These are phyloP conservation scores for Epistrophe grossulariae DNA, from an alignment of 2,888 invertebrate genomes.

Conservation along the genomic window DNA sequence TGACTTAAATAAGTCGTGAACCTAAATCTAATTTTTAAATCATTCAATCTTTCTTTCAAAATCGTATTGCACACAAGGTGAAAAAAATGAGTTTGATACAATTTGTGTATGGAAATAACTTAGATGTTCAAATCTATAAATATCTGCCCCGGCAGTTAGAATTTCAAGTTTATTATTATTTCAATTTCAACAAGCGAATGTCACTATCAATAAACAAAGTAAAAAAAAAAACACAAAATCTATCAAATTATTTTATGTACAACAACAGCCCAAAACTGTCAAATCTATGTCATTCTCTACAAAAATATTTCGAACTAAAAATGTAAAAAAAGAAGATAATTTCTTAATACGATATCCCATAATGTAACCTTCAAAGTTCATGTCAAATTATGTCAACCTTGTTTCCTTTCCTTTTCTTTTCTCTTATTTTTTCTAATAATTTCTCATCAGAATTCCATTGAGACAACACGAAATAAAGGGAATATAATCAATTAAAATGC, in stretches of 20 bases:
- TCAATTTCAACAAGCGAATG: not conserved
- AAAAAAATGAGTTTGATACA: not conserved
- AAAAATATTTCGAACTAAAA: not conserved
- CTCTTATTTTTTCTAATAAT: slow-evolving; percentile 21
- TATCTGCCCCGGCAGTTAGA: not conserved
- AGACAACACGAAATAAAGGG: not conserved
- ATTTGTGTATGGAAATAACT: not conserved
- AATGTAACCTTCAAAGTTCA: slow-evolving; percentile 49
- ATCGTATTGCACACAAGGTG: not conserved
- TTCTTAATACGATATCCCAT: not conserved
- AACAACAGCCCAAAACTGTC: not conserved
- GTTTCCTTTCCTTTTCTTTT: slow-evolving; percentile 15
- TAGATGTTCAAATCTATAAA: not conserved
- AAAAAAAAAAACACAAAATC: slow-evolving; percentile 1
- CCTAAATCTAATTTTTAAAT: too few relatives aligned
- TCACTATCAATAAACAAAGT: slow-evolving; percentile 14
- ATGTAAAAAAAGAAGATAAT: too few relatives aligned
- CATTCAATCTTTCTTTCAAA: too few relatives aligned
- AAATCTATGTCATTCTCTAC: slow-evolving; percentile 1
- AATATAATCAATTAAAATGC: slow-evolving; percentile 6
- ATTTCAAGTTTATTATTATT: not conserved
- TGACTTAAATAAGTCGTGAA: too few relatives aligned
- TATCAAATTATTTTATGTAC: not conserved
- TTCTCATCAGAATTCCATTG: slow-evolving; percentile 31
- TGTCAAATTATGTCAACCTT: slow-evolving; percentile 64